A percentile compares a stretch with the other conserved stretches of the same genome.
These are phyloP conservation scores for Myripristis murdjan DNA, from an alignment of 2,797 vertebrate species.

Conservation along the genomic window DNA sequence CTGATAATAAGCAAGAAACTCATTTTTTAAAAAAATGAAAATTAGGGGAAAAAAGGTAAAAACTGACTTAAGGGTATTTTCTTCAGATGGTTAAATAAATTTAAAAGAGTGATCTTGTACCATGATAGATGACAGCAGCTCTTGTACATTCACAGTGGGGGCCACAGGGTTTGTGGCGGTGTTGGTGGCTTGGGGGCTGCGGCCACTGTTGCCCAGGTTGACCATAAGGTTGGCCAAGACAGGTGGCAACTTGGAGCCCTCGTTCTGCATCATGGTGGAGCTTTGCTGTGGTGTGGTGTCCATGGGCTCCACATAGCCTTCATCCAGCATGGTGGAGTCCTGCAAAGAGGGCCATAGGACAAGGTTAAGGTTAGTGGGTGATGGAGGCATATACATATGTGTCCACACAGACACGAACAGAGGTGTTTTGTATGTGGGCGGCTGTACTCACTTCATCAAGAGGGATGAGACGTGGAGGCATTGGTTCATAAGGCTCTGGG, in stretches of 20 bases:
- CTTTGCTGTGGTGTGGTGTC: conserved; percentile 77
- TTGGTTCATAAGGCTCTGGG: conserved; percentile 93
- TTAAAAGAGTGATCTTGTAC: too few relatives aligned
- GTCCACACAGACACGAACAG: conserved; percentile 11
- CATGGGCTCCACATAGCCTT: conserved; percentile 86
- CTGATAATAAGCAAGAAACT: too few relatives aligned
- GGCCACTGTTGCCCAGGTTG: conserved; percentile 87
- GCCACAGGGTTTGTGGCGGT: conserved; percentile 70
- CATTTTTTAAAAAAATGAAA: too few relatives aligned
- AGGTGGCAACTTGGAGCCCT: conserved; percentile 91
- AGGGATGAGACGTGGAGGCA: conserved; percentile 94
- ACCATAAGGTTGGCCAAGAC: conserved; percentile 96
- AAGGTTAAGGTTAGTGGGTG: background rate
- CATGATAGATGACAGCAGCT: conserved; percentile 96
- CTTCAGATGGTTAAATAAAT: too few relatives aligned
- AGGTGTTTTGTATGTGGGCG: too few relatives aligned
- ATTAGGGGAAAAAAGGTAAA: too few relatives aligned
- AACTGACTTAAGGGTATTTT: too few relatives aligned
- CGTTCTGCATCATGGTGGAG: conserved; percentile 73
- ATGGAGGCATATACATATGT: background rate
- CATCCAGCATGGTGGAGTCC: conserved; percentile 90
- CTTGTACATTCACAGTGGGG: conserved; percentile 91
- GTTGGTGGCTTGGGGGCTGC: conserved; percentile 81
- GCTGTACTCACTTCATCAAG: conserved; percentile 91
- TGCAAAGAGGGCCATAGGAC: conserved; percentile 57